A percentile compares a stretch with the other conserved stretches of the same genome.
Conservation (phyloP, 1,140 invertebrate species). For the Drosophila rhopaloa region DNA sequence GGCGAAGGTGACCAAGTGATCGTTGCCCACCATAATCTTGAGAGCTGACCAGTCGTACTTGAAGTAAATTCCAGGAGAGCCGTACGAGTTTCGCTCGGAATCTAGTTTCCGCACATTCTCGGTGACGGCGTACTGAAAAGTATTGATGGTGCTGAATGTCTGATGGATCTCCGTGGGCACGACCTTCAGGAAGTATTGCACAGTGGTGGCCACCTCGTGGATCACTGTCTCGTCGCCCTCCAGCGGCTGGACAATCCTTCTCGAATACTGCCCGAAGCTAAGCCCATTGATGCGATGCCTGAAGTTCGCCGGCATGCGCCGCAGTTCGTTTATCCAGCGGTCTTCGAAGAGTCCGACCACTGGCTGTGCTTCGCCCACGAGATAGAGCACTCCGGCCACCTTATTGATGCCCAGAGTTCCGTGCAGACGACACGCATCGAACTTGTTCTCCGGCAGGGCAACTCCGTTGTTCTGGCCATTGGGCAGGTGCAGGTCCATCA, state of each 20-base stretch:
- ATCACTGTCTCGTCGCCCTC: constrained; percentile 95
- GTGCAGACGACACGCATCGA: constrained; percentile 94
- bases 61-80: constrained; percentile 96
- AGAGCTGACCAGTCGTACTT: constrained; percentile 97
- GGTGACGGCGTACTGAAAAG: constrained; percentile 97
- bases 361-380: constrained; percentile 94
- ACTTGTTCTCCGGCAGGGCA: constrained; percentile 85
- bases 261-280: constrained; percentile 94
- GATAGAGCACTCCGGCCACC: constrained; percentile 97
- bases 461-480: neutral
- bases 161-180: constrained; percentile 96
- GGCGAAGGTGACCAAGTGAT: constrained; percentile 91
- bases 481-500: constrained; percentile 14
- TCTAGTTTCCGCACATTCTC: constrained; percentile 92
- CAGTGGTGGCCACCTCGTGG: constrained; percentile 87
- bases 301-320: constrained; percentile 94
- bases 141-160: constrained; percentile 88
- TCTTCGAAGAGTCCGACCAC: constrained; percentile 87
- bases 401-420: constrained; percentile 95
- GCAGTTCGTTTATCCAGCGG: constrained; percentile 92
- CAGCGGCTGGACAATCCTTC: constrained; percentile 94
- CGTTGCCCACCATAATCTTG: constrained; percentile 93
- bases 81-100: constrained; percentile 92
- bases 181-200: constrained; percentile 98
- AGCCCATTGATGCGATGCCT: constrained; percentile 96